Percentiles rank a stretch among this genome's conserved stretches.
Evolutionary conservation across 2,888 invertebrate genomes (phyloP).

Genomic region (Trachelus stipa): DNA sequence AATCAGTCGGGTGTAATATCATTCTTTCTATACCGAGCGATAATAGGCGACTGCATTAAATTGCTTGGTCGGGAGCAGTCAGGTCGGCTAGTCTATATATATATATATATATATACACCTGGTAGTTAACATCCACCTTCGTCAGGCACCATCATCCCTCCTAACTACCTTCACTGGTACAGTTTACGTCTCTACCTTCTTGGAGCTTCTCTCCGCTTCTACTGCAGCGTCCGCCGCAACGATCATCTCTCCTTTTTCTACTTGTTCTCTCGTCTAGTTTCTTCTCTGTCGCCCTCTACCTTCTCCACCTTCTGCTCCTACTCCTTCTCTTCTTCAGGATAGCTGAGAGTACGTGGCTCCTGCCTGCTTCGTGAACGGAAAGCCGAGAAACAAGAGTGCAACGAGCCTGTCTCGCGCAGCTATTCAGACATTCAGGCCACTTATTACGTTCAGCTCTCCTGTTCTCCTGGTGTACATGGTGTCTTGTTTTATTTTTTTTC

Average conservation of each 20-base stretch:
- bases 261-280: not conserved
- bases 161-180: not conserved
- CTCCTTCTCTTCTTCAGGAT: not conserved
- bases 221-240: slow-evolving; percentile 12
- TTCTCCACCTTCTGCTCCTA: not conserved
- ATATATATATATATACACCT: not conserved
- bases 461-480: slow-evolving; percentile 10
- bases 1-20: not conserved
- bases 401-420: slow-evolving; percentile 22
- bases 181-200: slow-evolving; percentile 29
- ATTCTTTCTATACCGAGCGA: slow-evolving; percentile 1
- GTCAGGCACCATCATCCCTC: slow-evolving; percentile 1
- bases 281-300: not conserved
- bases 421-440: slow-evolving; percentile 31
- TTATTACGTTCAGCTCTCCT: slow-evolving; percentile 27
- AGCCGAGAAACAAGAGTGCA: slow-evolving; percentile 19
- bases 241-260: slow-evolving; percentile 15
- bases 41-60: slow-evolving; percentile 7
- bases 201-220: slow-evolving; percentile 3
- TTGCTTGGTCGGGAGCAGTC: not conserved
- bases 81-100: not conserved
- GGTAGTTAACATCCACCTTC: slow-evolving; percentile 6
- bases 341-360: slow-evolving; percentile 9
- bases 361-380: slow-evolving; percentile 8
- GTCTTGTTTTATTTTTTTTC: not conserved